phyloP scores from a whole-genome alignment of 2,113 vertebrate genomes.

The Connochaetes taurinus region DNA sequence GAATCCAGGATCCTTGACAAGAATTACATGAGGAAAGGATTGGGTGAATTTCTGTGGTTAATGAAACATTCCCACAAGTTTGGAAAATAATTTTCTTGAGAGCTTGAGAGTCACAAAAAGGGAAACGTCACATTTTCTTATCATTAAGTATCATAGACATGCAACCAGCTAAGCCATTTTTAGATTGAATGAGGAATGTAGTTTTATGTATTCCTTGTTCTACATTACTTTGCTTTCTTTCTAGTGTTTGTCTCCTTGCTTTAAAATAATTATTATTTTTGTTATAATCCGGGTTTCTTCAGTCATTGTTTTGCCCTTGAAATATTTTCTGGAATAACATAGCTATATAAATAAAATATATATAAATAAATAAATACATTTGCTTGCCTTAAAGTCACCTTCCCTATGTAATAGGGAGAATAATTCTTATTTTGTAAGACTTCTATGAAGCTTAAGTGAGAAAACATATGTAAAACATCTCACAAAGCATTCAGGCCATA shows the following conservation, averaged over 20 bases:
- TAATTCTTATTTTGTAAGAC: background rate
- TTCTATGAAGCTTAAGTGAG: slow-evolving; percentile 43
- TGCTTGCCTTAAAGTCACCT: background rate
- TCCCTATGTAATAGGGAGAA: background rate
- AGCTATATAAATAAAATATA: background rate
- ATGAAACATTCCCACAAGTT: background rate
- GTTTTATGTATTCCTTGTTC: background rate
- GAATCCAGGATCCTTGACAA: background rate
- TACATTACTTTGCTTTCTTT: background rate
- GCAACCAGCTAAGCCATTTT: background rate
- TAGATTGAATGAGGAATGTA: background rate
- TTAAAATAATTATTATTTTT: background rate
- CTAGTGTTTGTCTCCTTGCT: background rate
- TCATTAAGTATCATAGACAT: background rate
- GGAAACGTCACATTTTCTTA: background rate
- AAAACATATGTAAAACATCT: slow-evolving; percentile 38
- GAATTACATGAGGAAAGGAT: background rate
- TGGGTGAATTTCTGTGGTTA: background rate
- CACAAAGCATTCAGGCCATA: background rate
- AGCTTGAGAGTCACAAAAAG: background rate
- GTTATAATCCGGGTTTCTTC: background rate
- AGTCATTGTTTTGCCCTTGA: background rate
- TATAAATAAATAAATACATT: slow-evolving; percentile 16
- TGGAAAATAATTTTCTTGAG: slow-evolving; percentile 12
- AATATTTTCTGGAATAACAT: background rate